Percentiles rank a stretch among this genome's conserved stretches.
These are phyloP conservation scores for Donacobius atricapilla DNA, from an alignment of 2,113 vertebrate genomes.

Conservation along the genomic window DNA sequence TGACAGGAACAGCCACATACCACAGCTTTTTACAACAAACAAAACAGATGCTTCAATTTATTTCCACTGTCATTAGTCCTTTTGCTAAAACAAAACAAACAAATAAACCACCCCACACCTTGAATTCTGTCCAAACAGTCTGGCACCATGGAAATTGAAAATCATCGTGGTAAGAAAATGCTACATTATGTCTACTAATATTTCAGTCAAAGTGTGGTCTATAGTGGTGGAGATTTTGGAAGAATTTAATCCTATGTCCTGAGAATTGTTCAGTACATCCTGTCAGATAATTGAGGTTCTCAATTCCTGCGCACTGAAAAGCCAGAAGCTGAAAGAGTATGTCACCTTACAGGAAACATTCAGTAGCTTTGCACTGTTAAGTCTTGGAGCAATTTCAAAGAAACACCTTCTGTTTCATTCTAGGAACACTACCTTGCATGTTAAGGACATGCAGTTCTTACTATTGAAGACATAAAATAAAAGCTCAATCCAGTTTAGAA, in stretches of 20 bases:
- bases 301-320: not conserved
- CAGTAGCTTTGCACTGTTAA: not conserved
- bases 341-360: not conserved
- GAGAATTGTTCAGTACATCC: not conserved
- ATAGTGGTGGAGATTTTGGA: not conserved
- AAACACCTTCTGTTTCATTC: not conserved
- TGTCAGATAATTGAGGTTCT: not conserved
- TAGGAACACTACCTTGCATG: not conserved
- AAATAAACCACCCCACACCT: not conserved
- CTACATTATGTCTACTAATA: not conserved
- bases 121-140: not conserved
- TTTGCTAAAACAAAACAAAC: not conserved
- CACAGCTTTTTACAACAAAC: not conserved
- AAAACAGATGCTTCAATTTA: not conserved
- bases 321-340: not conserved
- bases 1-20: not conserved
- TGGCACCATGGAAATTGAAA: slow-evolving; percentile 15
- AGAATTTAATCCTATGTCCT: not conserved
- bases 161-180: not conserved
- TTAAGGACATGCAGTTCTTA: not conserved
- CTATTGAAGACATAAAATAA: not conserved
- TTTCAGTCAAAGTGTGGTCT: not conserved
- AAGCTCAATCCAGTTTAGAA: not conserved
- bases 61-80: not conserved
- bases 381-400: not conserved